A percentile compares a stretch with the other conserved stretches of the same genome.
phyloP scores from a whole-genome alignment of 1,140 invertebrate genomes.

The Drosophila eugracilis region DNA sequence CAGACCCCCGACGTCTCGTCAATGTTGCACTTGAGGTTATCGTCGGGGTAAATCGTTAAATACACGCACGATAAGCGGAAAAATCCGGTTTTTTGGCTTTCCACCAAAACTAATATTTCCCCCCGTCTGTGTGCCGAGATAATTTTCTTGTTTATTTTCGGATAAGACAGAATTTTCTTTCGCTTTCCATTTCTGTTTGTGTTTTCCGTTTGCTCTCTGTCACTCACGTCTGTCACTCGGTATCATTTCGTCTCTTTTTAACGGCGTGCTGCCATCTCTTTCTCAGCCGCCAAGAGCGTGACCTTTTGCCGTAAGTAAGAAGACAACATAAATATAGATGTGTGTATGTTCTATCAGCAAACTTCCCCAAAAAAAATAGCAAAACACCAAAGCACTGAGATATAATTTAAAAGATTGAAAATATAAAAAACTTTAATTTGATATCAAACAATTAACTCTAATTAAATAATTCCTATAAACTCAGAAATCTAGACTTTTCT shows the following conservation, averaged over 20 bases:
- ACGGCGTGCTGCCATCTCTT: neutral
- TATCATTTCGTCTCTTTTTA: neutral
- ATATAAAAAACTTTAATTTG: neutral
- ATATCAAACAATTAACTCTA: too few relatives aligned
- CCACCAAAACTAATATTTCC: constrained; percentile 44
- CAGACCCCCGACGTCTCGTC: constrained; percentile 47
- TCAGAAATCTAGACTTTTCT: too few relatives aligned
- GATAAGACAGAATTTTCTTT: constrained; percentile 32
- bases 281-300: constrained; percentile 41
- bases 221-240: constrained; percentile 16
- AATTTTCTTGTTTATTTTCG: constrained; percentile 51
- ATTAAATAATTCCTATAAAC: too few relatives aligned
- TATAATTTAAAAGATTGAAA: neutral
- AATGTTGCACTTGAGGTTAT: constrained; percentile 71
- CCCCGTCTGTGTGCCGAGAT: constrained; percentile 26
- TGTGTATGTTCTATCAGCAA: constrained; percentile 33
- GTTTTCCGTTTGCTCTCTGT: constrained; percentile 29
- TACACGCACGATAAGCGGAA: constrained; percentile 62
- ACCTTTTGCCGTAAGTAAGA: constrained; percentile 35
- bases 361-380: constrained; percentile 22
- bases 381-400: constrained; percentile 4
- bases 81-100: constrained; percentile 32
- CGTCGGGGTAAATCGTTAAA: constrained; percentile 65
- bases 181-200: constrained; percentile 36
- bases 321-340: constrained; percentile 30